Percentiles rank a stretch among this genome's conserved stretches.
Conservation (phyloP, 2,113 vertebrate species). For the Craseonycteris thonglongyai region DNA sequence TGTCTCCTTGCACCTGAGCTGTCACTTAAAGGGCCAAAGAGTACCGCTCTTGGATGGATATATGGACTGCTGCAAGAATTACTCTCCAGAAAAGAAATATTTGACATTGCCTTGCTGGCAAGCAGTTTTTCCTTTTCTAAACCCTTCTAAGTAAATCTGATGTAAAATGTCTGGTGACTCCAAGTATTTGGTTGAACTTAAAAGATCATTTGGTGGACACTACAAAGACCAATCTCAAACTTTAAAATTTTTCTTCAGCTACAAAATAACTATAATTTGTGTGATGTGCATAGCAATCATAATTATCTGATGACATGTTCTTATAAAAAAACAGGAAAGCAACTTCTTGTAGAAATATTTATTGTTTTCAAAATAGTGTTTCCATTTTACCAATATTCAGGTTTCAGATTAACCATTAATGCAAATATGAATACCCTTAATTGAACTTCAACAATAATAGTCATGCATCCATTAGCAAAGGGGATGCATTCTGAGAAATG, state of each 20-base stretch:
- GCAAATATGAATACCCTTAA: not conserved
- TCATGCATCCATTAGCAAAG: not conserved
- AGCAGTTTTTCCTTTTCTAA: slow-evolving; percentile 37
- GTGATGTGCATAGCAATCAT: not conserved
- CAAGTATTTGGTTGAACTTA: not conserved
- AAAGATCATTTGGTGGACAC: slow-evolving; percentile 2
- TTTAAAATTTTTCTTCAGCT: slow-evolving; percentile 6
- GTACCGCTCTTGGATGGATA: not conserved
- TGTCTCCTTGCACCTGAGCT: not conserved
- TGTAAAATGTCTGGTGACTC: not conserved
- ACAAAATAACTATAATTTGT: not conserved
- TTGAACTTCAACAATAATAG: not conserved
- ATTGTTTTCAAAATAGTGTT: slow-evolving; percentile 4
- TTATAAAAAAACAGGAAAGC: not conserved
- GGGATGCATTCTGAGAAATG: not conserved
- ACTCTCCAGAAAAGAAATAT: not conserved
- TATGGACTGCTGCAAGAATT: not conserved
- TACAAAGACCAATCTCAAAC: slow-evolving; percentile 30
- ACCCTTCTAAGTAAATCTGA: slow-evolving; percentile 29
- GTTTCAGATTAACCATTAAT: not conserved
- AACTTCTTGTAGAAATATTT: slow-evolving; percentile 16
- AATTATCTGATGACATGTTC: not conserved
- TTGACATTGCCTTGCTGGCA: not conserved
- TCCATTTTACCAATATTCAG: not conserved
- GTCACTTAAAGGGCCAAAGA: not conserved